Evolutionary conservation across 2,797 vertebrate species (phyloP), one percentile per base, ranked within the genome.

Genomic region (Macropus fuliginosus): DNA sequence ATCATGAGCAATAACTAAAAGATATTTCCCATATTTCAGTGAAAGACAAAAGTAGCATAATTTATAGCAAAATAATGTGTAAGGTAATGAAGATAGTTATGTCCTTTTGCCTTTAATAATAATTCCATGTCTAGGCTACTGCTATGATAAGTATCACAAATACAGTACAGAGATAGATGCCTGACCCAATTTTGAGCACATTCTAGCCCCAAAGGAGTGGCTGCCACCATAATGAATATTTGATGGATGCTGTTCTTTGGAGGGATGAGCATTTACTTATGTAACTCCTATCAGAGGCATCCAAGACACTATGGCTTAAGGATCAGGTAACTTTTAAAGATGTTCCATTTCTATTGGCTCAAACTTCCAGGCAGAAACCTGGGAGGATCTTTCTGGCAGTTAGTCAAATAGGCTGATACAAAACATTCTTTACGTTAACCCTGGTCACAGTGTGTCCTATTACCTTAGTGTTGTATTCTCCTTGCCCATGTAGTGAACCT

Each of bases 11-110:
- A 91, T 93, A 50, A 94, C 94, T 55, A 55, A 94, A 94, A 97
- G 92, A 97, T 93, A 74, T 91, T 97, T 29, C 9, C 11, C 91
- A 96, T 96, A 95, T 95, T 96, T 93, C 2, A 56, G 93, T 94
- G 91, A 94, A 54, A 18, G n/a, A 91, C 94, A 94, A 92, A 95
- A 92, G 92, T 81, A 89, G 91, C 54, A 10, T 93, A 56, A 16
- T 95, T 95, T 93, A 87, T 14, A 89, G 56, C 89, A 94, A 96
- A 96, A 62, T n/a, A 92, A 62, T 54, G 91, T 56, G 24, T 92
- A n/a, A 13, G 56, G 87, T 91, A 91, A 95, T 40, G 10, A 92
- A 95, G 95, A 93, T 87, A 92, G 29, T 29, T 28, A 1, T 11
- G 50, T n/a, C 62, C 56, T 18, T 40, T 55, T 93, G 94, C 66